phyloP scores from a whole-genome alignment of 2,113 vertebrate genomes.

The Pluvianellus socialis region DNA sequence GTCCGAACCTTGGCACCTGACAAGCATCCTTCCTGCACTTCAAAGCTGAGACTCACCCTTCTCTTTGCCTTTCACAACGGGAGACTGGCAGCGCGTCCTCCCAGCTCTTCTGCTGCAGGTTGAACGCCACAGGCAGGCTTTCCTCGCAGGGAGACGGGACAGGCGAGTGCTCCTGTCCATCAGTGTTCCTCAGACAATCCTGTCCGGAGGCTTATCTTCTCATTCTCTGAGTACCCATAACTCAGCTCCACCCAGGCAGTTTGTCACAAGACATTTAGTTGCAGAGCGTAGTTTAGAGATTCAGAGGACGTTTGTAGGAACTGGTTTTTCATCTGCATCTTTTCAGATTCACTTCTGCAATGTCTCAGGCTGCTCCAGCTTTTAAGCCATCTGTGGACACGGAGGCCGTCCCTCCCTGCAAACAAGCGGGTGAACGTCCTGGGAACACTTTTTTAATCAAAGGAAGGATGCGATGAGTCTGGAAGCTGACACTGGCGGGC shows the following conservation, averaged over 20 bases:
- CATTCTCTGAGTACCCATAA: not conserved
- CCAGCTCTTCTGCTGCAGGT: not conserved
- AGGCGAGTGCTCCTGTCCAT: not conserved
- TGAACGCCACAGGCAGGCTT: not conserved
- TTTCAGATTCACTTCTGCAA: not conserved
- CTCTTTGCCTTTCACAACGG: not conserved
- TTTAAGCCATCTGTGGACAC: not conserved
- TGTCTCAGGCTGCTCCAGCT: not conserved
- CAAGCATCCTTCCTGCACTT: not conserved
- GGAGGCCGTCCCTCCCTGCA: not conserved
- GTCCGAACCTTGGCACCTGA: not conserved
- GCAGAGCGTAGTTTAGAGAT: not conserved
- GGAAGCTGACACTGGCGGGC: not conserved
- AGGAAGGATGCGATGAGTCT: not conserved
- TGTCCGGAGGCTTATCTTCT: not conserved
- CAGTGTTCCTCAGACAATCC: not conserved
- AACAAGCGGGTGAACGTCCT: not conserved
- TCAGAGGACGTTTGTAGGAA: not conserved
- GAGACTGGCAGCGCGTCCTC: not conserved
- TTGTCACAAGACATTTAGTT: not conserved
- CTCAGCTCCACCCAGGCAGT: not conserved
- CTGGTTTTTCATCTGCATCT: not conserved
- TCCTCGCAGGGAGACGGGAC: fast-evolving
- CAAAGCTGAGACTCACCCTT: not conserved
- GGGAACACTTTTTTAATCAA: not conserved